These are phyloP conservation scores for Agapornis roseicollis DNA, from an alignment of 2,113 vertebrate genomes.

Conservation along the genomic window DNA sequence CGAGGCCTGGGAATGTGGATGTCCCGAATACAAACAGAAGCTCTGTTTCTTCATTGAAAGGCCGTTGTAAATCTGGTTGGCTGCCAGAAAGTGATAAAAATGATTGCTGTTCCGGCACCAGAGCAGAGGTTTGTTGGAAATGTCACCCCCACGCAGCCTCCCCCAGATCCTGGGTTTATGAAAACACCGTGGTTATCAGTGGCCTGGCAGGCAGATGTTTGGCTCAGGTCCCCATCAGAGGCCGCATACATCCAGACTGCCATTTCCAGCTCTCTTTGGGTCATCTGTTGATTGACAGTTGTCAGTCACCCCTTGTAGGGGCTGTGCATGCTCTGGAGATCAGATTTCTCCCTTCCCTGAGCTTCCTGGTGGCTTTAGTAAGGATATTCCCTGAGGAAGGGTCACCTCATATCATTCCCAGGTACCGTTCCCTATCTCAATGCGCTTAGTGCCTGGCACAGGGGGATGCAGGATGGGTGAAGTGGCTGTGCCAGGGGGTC, in stretches of 20 bases:
- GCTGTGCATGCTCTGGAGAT: not conserved
- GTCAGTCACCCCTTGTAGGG: not conserved
- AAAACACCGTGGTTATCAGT: constrained; percentile 29
- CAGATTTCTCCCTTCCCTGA: not conserved
- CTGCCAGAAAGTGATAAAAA: constrained; percentile 64
- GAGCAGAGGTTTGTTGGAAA: constrained; percentile 42
- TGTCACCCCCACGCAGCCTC: not conserved
- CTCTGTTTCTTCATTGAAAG: constrained; percentile 60
- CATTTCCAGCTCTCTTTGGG: not conserved
- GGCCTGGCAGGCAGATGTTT: not conserved
- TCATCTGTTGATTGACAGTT: not conserved
- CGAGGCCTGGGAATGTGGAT: constrained; percentile 38
- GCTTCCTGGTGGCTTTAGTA: not conserved
- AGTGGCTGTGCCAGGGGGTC: not conserved
- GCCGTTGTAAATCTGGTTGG: constrained; percentile 27
- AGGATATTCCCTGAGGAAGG: not conserved
- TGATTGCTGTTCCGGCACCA: constrained; percentile 42
- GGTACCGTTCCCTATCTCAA: not conserved
- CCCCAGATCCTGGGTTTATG: constrained; percentile 27
- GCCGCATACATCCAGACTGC: not conserved
- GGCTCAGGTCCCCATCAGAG: not conserved
- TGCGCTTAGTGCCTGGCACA: accelerated
- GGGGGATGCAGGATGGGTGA: not conserved
- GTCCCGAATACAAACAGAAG: constrained; percentile 48
- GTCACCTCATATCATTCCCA: not conserved